A percentile compares a stretch with the other conserved stretches of the same genome.
Conservation (phyloP, 2,797 vertebrate genomes). For the Acipenser transmontanus region DNA sequence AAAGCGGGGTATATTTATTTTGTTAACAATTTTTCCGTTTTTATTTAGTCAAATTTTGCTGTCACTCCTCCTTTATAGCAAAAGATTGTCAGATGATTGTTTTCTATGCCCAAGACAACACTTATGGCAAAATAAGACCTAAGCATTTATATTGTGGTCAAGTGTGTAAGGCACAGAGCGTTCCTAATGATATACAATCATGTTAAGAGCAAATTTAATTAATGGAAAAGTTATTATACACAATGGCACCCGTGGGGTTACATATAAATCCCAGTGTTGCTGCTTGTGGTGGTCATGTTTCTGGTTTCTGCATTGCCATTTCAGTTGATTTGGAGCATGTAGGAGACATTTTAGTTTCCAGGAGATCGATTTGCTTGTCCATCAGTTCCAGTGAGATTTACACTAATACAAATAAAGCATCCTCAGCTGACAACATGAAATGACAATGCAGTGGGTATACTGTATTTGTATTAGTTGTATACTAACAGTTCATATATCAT, state of each 20-base stretch:
- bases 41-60: too few species aligned
- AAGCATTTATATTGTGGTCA: background rate
- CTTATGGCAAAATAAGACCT: background rate
- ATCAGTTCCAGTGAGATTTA: conserved; percentile 38
- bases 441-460: conserved; percentile 26
- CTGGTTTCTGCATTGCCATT: conserved; percentile 56
- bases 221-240: conserved; percentile 69
- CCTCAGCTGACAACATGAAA: too few species aligned
- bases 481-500: too few species aligned
- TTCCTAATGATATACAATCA: conserved; percentile 71
- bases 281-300: conserved; percentile 62
- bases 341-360: conserved; percentile 41
- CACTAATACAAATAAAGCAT: too few species aligned
- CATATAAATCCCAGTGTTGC: conserved; percentile 72
- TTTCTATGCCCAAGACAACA: too few species aligned
- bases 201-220: conserved; percentile 71
- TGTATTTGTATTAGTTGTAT: too few species aligned
- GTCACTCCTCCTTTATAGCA: too few species aligned
- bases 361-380: conserved; percentile 54
- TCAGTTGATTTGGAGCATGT: conserved; percentile 62
- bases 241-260: conserved; percentile 68
- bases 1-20: too few species aligned
- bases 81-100: too few species aligned
- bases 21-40: too few species aligned
- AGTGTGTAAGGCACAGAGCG: background rate